These are phyloP conservation scores for Trachelus iudaicus DNA, from an alignment of 2,888 invertebrate genomes.

Conservation along the genomic window DNA sequence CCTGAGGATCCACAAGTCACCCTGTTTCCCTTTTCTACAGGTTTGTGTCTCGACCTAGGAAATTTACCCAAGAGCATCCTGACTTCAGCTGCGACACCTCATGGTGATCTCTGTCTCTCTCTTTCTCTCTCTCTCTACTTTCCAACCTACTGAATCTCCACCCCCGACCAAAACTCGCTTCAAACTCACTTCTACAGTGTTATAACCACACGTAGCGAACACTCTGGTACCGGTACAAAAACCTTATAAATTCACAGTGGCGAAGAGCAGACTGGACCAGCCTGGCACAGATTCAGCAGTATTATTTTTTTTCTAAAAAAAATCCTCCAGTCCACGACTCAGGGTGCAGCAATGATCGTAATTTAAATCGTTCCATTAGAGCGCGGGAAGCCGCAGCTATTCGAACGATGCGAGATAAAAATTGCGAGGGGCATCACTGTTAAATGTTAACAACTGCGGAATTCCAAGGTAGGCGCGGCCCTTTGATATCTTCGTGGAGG, in stretches of 20 bases:
- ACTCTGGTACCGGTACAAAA: not conserved
- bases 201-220: not conserved
- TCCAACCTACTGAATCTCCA: constrained; percentile 33
- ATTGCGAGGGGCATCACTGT: constrained; percentile 43
- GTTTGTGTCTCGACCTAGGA: constrained; percentile 16
- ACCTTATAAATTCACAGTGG: not conserved
- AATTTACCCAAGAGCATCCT: constrained; percentile 34
- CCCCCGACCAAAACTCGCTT: not conserved
- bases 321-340: not conserved
- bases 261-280: not conserved
- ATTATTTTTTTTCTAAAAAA: not conserved
- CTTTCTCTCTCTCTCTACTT: constrained; percentile 28
- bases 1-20: constrained; percentile 53
- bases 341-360: constrained; percentile 16
- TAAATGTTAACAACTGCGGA: constrained; percentile 55
- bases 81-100: constrained; percentile 20
- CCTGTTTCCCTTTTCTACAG: constrained; percentile 23
- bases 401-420: constrained; percentile 35
- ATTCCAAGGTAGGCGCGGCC: constrained; percentile 44
- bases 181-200: not conserved
- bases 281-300: not conserved
- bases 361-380: constrained; percentile 35
- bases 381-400: constrained; percentile 12
- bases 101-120: constrained; percentile 25
- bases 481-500: constrained; percentile 32